phyloP scores from a whole-genome alignment of 2,113 vertebrate species.

The Sitta europaea region DNA sequence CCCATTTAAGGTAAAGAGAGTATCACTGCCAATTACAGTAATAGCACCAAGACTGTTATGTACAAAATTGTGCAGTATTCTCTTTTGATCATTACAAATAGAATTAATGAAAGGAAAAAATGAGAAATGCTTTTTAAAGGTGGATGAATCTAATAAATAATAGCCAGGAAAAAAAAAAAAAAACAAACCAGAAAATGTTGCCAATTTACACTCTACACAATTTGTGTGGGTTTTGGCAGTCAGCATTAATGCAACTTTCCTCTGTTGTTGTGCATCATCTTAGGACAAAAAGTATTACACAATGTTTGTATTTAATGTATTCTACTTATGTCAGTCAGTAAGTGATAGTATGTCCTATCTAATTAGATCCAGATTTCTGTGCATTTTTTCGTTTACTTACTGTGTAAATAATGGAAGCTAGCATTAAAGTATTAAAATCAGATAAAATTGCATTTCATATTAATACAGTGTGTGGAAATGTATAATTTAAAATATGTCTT shows the following conservation, averaged over 20 bases:
- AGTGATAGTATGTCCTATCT: background rate
- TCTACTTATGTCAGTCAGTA: background rate
- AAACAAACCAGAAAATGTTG: background rate
- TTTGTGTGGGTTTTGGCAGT: background rate
- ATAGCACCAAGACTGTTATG: background rate
- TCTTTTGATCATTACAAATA: background rate
- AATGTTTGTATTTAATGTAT: background rate
- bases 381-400: background rate
- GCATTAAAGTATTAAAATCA: background rate
- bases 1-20: background rate
- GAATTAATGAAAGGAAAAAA: background rate
- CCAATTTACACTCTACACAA: background rate
- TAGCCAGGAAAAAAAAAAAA: background rate
- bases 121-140: background rate
- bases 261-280: background rate
- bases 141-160: background rate
- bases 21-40: background rate
- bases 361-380: constrained; percentile 1
- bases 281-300: background rate
- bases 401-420: background rate
- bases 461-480: background rate
- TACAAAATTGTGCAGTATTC: background rate
- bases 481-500: background rate
- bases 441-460: background rate
- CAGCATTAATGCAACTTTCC: background rate